phyloP scores from a whole-genome alignment of 1,140 invertebrate genomes.

The Antheraea mylitta region DNA sequence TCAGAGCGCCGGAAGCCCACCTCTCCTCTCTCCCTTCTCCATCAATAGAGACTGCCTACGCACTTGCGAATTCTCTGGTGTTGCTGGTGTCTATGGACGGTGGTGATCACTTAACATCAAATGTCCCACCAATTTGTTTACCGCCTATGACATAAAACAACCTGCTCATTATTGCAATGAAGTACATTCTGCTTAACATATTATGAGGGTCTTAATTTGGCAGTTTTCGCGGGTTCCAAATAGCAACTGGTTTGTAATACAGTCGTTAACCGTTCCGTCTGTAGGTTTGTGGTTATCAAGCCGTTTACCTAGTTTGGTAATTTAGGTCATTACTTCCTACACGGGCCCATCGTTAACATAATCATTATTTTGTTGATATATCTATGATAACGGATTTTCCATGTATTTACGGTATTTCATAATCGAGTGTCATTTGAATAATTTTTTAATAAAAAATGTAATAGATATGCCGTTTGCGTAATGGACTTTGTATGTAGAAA shows the following conservation, averaged over 20 bases:
- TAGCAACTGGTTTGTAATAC: background rate
- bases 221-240: background rate
- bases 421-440: background rate
- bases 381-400: background rate
- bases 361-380: background rate
- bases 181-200: background rate
- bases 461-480: background rate
- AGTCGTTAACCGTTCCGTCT: background rate
- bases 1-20: no score
- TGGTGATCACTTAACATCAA: no score
- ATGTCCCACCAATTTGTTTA: no score
- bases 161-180: no score
- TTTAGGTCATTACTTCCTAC: background rate
- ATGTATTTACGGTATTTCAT: background rate
- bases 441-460: background rate
- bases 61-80: no score
- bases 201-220: background rate
- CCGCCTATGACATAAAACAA: no score
- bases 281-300: background rate
- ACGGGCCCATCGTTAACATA: background rate
- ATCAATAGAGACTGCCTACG: no score
- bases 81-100: no score
- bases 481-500: background rate
- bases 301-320: background rate
- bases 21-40: no score